Conservation (phyloP, 2,113 vertebrate genomes). For the Actinemys pallida region DNA sequence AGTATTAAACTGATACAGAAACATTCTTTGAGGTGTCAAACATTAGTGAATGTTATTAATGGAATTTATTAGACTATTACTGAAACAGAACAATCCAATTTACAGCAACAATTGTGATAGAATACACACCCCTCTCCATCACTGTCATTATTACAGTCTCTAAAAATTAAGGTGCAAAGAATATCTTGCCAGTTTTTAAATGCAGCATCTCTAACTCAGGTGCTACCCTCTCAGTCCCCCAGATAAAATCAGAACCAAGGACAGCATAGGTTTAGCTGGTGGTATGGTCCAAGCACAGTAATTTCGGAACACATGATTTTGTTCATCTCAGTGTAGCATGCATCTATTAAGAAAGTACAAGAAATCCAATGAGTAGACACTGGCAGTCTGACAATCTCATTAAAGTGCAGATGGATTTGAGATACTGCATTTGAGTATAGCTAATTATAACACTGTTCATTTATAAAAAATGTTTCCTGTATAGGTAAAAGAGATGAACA, state of each 20-base stretch:
- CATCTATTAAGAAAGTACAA: background rate
- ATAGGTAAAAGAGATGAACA: background rate
- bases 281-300: background rate
- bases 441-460: slow-evolving; percentile 11
- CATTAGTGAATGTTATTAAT: background rate
- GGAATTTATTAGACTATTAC: background rate
- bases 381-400: slow-evolving; percentile 21
- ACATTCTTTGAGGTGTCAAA: background rate
- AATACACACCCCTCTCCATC: background rate
- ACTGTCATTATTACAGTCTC: background rate
- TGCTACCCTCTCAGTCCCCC: too few relatives aligned
- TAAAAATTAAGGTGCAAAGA: background rate
- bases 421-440: background rate
- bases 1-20: background rate
- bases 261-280: background rate
- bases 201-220: background rate
- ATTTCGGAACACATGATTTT: background rate
- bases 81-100: background rate
- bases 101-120: background rate
- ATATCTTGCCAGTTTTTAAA: background rate
- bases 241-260: background rate
- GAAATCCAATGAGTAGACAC: background rate
- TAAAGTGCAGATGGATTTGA: slow-evolving; percentile 15
- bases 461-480: slow-evolving; percentile 5
- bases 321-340: background rate